Percentiles rank a stretch among this genome's conserved stretches.
These are phyloP conservation scores for Hippotragus niger DNA, from an alignment of 2,113 vertebrate species.

Conservation along the genomic window DNA sequence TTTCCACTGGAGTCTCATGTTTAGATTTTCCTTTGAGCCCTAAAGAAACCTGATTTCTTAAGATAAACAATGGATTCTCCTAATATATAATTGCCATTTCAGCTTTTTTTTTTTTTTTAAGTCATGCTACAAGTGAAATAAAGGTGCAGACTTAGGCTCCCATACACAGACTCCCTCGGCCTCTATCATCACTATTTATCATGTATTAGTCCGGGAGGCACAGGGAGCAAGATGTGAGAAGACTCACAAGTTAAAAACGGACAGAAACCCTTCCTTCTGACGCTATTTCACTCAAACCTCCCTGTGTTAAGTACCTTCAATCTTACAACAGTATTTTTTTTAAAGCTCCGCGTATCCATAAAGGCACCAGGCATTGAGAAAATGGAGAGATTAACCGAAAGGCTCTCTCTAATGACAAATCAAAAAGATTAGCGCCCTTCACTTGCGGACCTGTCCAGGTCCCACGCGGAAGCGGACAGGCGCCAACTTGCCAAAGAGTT, in stretches of 20 bases:
- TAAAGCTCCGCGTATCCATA: neutral
- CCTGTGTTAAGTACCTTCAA: neutral
- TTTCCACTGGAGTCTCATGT: neutral
- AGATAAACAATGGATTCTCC: neutral
- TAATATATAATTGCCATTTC: neutral
- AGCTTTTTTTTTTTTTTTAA: neutral
- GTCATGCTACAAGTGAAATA: neutral
- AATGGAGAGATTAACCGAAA: neutral
- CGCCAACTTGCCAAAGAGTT: constrained; percentile 74
- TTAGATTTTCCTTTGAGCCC: neutral
- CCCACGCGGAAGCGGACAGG: neutral
- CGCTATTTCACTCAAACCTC: neutral
- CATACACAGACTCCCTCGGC: neutral
- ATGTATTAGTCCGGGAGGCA: neutral
- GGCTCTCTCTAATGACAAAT: neutral
- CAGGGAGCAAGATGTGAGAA: neutral
- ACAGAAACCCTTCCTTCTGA: neutral
- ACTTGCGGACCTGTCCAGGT: neutral
- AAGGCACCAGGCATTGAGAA: neutral
- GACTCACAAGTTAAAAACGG: neutral
- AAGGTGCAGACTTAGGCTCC: neutral
- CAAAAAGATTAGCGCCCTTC: neutral
- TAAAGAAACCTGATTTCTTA: neutral
- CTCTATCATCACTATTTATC: neutral
- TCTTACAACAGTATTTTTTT: neutral